Conservation (phyloP, 2,797 vertebrate species). For the Lepus oiostolus region DNA sequence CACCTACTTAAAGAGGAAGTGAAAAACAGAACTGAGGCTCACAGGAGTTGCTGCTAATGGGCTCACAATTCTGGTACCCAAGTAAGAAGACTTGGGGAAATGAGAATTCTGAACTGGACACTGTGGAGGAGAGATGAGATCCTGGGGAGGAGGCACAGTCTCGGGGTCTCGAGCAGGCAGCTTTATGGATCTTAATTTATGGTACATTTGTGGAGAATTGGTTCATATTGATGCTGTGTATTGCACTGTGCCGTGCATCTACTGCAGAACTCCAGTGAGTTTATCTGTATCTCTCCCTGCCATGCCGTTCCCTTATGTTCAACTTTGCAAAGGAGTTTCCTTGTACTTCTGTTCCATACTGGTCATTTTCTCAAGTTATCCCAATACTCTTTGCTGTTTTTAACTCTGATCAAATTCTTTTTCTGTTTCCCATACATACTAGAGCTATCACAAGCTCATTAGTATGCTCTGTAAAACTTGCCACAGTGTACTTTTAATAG, state of each 20-base stretch:
- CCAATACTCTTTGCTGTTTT: neutral
- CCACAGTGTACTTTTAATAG: neutral
- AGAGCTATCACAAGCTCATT: neutral
- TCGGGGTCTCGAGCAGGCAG: neutral
- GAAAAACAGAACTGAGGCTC: neutral
- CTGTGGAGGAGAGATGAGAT: neutral
- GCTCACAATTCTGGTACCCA: neutral
- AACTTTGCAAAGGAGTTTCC: neutral
- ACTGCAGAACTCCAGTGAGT: neutral
- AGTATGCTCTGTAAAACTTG: neutral
- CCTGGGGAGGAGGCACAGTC: neutral
- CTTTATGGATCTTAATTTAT: neutral
- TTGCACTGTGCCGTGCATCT: accelerated
- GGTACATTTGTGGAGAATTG: too few relatives aligned
- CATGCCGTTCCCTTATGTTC: neutral
- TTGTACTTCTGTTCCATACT: too few relatives aligned
- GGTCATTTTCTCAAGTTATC: too few relatives aligned
- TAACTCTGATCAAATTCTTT: neutral
- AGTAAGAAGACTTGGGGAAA: neutral
- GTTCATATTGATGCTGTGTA: neutral
- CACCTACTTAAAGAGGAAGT: neutral
- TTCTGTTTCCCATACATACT: accelerated
- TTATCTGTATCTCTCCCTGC: neutral
- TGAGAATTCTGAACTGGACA: neutral
- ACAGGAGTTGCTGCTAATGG: neutral